phyloP scores from a whole-genome alignment of 2,888 invertebrate genomes.

The Ochropleura plecta region DNA sequence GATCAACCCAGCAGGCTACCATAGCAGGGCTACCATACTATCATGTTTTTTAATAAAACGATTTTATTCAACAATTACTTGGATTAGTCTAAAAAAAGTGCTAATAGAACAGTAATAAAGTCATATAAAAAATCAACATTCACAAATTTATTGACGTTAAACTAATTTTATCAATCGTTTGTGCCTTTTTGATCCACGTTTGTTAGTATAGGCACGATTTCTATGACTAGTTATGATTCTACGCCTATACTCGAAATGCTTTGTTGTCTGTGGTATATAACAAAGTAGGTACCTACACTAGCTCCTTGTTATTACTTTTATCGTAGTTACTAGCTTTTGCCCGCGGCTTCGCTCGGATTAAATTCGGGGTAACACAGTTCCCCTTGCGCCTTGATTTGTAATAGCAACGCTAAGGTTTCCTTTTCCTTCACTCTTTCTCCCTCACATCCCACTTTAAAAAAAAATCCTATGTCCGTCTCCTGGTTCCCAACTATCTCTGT shows the following conservation, averaged over 20 bases:
- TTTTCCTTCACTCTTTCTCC: too few species aligned
- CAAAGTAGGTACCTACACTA: neutral
- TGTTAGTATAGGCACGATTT: constrained; percentile 37
- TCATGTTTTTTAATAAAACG: too few species aligned
- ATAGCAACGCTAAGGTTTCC: too few species aligned
- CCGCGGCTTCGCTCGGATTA: too few species aligned
- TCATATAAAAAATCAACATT: neutral
- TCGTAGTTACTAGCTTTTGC: neutral
- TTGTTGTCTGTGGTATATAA: constrained; percentile 45
- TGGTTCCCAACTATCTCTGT: too few species aligned
- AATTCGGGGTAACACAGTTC: too few species aligned
- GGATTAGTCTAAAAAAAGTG: neutral
- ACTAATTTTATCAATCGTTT: constrained; percentile 5
- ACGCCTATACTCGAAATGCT: constrained; percentile 24
- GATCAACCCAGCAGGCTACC: too few species aligned
- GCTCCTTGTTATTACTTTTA: neutral
- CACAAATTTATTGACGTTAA: neutral
- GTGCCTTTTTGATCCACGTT: constrained; percentile 7
- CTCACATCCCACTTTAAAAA: too few species aligned
- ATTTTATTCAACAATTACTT: neutral
- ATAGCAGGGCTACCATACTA: too few species aligned
- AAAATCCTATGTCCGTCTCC: too few species aligned
- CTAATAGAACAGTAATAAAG: neutral
- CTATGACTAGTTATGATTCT: constrained; percentile 35
- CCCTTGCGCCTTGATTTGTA: too few species aligned